Conservation (phyloP, 2,113 vertebrate genomes). For the Lates calcarifer region DNA sequence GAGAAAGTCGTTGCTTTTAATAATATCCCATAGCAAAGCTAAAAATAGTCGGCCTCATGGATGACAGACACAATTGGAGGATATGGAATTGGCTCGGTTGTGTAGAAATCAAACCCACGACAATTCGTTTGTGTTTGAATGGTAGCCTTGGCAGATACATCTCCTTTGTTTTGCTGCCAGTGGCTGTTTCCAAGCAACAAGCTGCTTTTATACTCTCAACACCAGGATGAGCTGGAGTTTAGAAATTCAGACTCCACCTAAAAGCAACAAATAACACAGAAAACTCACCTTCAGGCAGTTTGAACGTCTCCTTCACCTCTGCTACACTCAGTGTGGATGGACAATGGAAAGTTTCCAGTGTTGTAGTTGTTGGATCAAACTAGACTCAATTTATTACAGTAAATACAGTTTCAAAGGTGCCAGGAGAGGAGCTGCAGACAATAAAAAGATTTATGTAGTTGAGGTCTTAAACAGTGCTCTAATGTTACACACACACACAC, state of each 20-base stretch:
- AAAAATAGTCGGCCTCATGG: constrained; percentile 70
- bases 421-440: neutral
- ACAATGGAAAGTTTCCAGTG: neutral
- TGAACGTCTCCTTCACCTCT: neutral
- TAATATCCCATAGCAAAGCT: constrained; percentile 59
- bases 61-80: constrained; percentile 74
- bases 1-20: constrained; percentile 70
- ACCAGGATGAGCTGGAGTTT: constrained; percentile 33
- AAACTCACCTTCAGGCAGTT: neutral
- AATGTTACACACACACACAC: neutral
- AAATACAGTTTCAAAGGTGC: constrained; percentile 12
- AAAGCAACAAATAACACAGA: neutral
- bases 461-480: neutral
- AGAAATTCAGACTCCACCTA: constrained; percentile 30
- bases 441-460: neutral
- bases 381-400: neutral
- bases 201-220: constrained; percentile 27
- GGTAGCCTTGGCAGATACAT: constrained; percentile 61
- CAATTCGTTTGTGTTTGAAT: constrained; percentile 65
- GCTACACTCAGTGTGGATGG: neutral
- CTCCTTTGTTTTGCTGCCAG: constrained; percentile 68
- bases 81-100: constrained; percentile 69
- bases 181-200: constrained; percentile 51
- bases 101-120: constrained; percentile 60
- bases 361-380: constrained; percentile 12